phyloP scores from a whole-genome alignment of 1,140 invertebrate species.

The Aphidius ervi region DNA sequence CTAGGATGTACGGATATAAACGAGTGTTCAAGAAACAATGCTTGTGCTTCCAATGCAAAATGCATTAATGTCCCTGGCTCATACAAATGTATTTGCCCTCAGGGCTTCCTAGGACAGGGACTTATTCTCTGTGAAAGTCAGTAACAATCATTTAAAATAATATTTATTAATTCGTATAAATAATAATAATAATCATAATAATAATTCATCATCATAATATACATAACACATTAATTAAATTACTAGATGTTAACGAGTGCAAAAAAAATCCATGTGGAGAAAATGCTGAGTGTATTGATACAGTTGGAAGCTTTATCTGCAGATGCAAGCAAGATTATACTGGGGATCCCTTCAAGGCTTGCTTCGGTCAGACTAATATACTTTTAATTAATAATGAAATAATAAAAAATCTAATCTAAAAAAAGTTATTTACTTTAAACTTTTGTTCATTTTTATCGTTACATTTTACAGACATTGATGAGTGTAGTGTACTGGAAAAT shows the following conservation, averaged over 20 bases:
- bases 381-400: too few species aligned
- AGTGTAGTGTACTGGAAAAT: slow-evolving; percentile 75
- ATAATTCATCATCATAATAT: slow-evolving; percentile 27
- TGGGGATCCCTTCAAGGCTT: slow-evolving; percentile 78
- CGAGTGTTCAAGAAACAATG: slow-evolving; percentile 54
- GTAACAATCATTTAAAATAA: slow-evolving; percentile 42
- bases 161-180: slow-evolving; percentile 6
- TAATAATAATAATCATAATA: slow-evolving; percentile 20
- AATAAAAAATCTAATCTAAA: too few species aligned
- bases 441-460: background rate
- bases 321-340: slow-evolving; percentile 78
- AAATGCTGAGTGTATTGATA: slow-evolving; percentile 83
- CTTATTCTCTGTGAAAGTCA: slow-evolving; percentile 74
- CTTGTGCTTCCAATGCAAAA: slow-evolving; percentile 67
- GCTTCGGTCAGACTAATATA: slow-evolving; percentile 57
- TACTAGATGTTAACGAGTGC: slow-evolving; percentile 85
- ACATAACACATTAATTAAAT: slow-evolving; percentile 40
- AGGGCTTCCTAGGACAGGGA: slow-evolving; percentile 67
- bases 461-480: slow-evolving; percentile 75
- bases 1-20: slow-evolving; percentile 54
- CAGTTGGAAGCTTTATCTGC: slow-evolving; percentile 79
- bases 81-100: slow-evolving; percentile 70
- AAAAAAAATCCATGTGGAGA: slow-evolving; percentile 77
- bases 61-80: slow-evolving; percentile 73
- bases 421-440: too few species aligned